A percentile compares a stretch with the other conserved stretches of the same genome.
phyloP scores from a whole-genome alignment of 2,797 vertebrate species.

The Eidolon dupreanum region DNA sequence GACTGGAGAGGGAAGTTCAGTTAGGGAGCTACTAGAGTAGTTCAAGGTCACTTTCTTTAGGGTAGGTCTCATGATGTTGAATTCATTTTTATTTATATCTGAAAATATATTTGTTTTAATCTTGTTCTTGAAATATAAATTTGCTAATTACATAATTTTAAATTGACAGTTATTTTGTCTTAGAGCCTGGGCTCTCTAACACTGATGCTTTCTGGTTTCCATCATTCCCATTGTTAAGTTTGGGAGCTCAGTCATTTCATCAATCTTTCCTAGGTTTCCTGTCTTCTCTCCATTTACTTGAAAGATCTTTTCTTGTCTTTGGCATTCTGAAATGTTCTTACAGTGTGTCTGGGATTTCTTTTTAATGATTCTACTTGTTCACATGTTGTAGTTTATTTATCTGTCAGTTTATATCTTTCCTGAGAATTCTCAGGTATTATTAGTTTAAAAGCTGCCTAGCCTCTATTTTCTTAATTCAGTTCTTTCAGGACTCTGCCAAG shows the following conservation, averaged over 20 bases:
- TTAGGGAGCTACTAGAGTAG: background rate
- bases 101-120: background rate
- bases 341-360: background rate
- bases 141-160: background rate
- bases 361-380: background rate
- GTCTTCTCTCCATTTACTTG: background rate
- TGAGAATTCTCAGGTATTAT: slow-evolving; percentile 2
- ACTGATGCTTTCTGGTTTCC: background rate
- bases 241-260: background rate
- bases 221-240: background rate
- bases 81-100: slow-evolving; percentile 14
- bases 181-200: background rate
- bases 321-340: background rate
- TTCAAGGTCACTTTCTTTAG: background rate
- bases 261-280: background rate
- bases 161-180: background rate
- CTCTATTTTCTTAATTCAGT: slow-evolving; percentile 38
- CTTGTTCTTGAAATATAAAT: background rate
- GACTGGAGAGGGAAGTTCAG: background rate
- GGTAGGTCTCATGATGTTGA: background rate
- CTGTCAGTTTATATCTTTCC: slow-evolving; percentile 3
- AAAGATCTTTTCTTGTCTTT: background rate
- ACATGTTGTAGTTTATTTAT: background rate
- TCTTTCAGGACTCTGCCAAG: background rate
- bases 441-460: slow-evolving; percentile 7